Base-by-base conservation (phyloP, 2,888 invertebrate species). In the Eremobia ochroleuca region DNA sequence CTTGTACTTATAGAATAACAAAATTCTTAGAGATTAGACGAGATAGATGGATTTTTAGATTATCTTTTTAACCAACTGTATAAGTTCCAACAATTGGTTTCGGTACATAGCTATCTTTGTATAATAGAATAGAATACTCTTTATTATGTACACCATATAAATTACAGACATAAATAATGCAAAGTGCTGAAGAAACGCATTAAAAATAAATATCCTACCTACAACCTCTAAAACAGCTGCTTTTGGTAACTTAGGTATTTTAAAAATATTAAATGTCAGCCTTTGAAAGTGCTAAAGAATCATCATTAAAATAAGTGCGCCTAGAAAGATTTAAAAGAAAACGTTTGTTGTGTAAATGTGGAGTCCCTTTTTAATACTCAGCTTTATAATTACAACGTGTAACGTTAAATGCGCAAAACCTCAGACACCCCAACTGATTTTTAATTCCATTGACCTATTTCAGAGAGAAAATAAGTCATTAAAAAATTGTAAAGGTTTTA, bases 291-390 rank as follows among this genome's bases (percentile, higher is more conserved):
- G 69, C 52, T 25, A 40, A 46, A 31, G 31, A 72, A 40, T 40
- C 40, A 31, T 80, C 81, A 73, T 78, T 78, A 65, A 73, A 64
- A 73, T 40, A 64, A 58, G 62, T 72, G 55, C 64, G n/a, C 11
- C 25, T n/a, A 40, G 58, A 37, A 58, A 8, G 25, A 28, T 31
- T 78, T 37, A 40, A 37, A 64, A 40, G 55, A 73, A 77, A 73
- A 73, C 31, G 4, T 77, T 79, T 62, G 43, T 73, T 62, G 15
- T n/a, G 4, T 25, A 58, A 81, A 64, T 70, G 55, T 64, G 25
- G 13, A 55, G 46, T 64, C 5, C 6, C 13, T 37, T 43, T 46
- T 37, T 21, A 18, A 49, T 49, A n/a, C 25, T 5, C 13, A 31
- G n/a, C 31, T 59, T 40, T 18, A 4, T 43, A 34, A 61, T 79